Percentiles rank a stretch among this genome's conserved stretches.
Evolutionary conservation across 2,113 vertebrate species (phyloP).

Genomic region (Calonectris borealis): DNA sequence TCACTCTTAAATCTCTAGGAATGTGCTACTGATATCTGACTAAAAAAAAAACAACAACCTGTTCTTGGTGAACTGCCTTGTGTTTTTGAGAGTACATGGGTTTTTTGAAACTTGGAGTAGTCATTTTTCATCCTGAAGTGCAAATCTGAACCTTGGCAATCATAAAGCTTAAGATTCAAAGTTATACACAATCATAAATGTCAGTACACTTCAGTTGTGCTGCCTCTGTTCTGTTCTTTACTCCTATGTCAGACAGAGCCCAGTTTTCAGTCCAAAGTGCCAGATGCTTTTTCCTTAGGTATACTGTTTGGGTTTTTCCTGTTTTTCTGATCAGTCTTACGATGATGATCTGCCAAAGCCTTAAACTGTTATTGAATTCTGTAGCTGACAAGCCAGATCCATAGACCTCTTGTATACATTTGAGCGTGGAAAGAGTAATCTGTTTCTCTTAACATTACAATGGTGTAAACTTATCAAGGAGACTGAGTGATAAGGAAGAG

Average conservation of each 20-base stretch:
- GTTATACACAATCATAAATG: not conserved
- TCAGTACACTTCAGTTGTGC: not conserved
- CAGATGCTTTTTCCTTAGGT: not conserved
- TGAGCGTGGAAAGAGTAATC: not conserved
- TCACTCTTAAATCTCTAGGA: not conserved
- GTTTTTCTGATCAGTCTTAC: not conserved
- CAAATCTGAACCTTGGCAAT: not conserved
- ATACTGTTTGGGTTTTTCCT: fast-evolving
- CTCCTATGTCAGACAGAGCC: not conserved
- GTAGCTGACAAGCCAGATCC: not conserved
- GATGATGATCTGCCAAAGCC: not conserved
- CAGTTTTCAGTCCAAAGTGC: not conserved
- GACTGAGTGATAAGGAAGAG: not conserved
- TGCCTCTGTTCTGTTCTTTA: not conserved
- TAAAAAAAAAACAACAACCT: not conserved
- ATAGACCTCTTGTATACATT: not conserved
- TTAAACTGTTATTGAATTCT: not conserved
- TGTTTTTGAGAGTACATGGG: not conserved
- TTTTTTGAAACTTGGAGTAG: not conserved
- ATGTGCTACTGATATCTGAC: too few relatives aligned
- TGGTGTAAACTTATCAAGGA: not conserved
- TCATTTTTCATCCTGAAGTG: not conserved
- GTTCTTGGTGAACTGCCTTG: not conserved
- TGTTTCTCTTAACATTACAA: not conserved
- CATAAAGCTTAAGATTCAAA: not conserved